Evolutionary conservation across 2,797 vertebrate genomes (phyloP).

Genomic region (Rachycentron canadum): DNA sequence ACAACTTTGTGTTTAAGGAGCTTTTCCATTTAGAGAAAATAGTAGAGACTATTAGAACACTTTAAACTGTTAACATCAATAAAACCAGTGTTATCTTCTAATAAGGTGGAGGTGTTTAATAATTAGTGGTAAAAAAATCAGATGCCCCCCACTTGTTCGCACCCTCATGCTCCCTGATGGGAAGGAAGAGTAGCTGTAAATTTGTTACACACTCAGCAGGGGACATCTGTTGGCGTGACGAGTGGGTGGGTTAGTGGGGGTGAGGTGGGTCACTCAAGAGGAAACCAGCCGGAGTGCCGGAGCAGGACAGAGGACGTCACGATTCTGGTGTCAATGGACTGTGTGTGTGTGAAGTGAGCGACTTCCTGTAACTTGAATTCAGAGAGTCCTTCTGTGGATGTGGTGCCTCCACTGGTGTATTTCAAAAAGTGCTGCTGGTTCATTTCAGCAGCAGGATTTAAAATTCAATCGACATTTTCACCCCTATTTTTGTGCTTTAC

Average conservation of each 20-base stretch:
- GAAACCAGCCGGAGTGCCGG: slow-evolving; percentile 43
- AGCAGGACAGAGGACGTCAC: slow-evolving; percentile 38
- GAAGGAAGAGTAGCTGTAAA: slow-evolving; percentile 63
- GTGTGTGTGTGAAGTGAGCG: not conserved
- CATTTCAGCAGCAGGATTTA: no score
- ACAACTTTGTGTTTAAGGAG: not conserved
- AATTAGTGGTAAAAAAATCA: slow-evolving; percentile 29
- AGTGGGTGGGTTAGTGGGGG: no score
- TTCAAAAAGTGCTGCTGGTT: not conserved
- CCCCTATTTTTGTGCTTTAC: not conserved
- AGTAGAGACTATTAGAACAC: not conserved
- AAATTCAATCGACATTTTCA: not conserved
- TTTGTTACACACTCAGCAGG: slow-evolving; percentile 51
- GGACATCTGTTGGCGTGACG: slow-evolving; percentile 29
- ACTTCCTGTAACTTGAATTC: not conserved
- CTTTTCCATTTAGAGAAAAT: slow-evolving; percentile 2
- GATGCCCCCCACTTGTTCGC: not conserved
- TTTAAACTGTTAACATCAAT: not conserved
- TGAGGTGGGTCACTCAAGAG: slow-evolving; percentile 15
- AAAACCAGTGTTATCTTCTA: slow-evolving; percentile 11
- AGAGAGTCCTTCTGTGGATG: not conserved
- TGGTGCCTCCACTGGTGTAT: not conserved
- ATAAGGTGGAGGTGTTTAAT: slow-evolving; percentile 33
- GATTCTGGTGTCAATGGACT: slow-evolving; percentile 16
- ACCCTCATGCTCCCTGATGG: slow-evolving; percentile 10